Base-by-base conservation (phyloP, 2,797 vertebrate species). In the Crenichthys baileyi region DNA sequence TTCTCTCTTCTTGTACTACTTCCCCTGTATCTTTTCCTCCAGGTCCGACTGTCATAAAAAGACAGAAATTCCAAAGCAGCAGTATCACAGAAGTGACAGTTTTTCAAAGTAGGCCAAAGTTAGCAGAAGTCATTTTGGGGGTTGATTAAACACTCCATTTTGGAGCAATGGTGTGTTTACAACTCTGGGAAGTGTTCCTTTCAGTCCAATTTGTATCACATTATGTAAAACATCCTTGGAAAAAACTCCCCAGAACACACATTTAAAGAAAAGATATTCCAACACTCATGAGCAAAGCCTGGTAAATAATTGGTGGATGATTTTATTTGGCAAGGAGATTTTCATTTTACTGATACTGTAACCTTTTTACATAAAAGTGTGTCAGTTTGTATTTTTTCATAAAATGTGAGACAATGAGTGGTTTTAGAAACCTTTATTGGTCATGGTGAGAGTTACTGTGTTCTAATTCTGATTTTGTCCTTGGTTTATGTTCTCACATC, bases 11-110 rank as follows among this genome's bases (percentile, higher is more conserved):
- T 76, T 65, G 56, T 50, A 75, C 80, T 61, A 13, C 31, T 80
- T 84, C 82, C 77, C 85, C 85, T 79, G 81, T 85, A 88, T 85
- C 76, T 84, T 86, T 89, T 87, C 91, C 88, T 91, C 77, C 86
- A 87, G 89, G 88, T 93, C 92, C 88, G 76, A 78, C 85, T 93
- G 90, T 93, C 90, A 91, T 86, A 85, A 87, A 91, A 81, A 72
- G 63, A 31, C 68, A 46, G 20, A 81, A 88, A 85, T 72, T 84
- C 53, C 67, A 65, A 18, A 0, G 67, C 75, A 83, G 41, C 8
- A 46, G 44, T 24, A 86, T 68, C 41, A 58, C 72, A 68, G 83
- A 84, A 88, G 92, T 86, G 89, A 89, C 82, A 90, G 79, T 88
- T 86, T 88, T 76, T 74, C 67, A 81, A 90, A 92, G 84, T 91